phyloP scores from a whole-genome alignment of 2,113 vertebrate species.

The Mus pahari region DNA sequence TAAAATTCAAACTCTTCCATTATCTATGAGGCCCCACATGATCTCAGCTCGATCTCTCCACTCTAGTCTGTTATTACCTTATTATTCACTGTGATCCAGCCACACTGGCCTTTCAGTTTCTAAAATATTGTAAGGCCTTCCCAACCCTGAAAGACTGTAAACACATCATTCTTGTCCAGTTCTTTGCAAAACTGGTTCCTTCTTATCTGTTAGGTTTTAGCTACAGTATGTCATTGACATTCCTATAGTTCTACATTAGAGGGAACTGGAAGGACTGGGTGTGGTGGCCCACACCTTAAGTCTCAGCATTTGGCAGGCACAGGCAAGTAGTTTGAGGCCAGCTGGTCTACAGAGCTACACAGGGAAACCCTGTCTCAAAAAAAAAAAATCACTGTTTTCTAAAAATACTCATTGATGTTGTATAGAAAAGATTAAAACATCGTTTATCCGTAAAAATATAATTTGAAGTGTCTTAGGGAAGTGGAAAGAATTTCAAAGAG shows the following conservation, averaged over 20 bases:
- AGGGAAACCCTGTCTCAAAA: background rate
- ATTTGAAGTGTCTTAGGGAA: constrained; percentile 28
- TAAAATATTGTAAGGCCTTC: constrained; percentile 16
- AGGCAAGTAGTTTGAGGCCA: background rate
- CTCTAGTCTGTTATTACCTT: background rate
- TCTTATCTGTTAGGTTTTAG: constrained; percentile 37
- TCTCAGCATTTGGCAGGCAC: background rate
- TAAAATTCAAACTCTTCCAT: constrained; percentile 30
- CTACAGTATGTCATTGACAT: background rate
- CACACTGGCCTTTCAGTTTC: constrained; percentile 19
- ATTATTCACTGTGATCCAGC: background rate
- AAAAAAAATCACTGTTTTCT: constrained; percentile 53
- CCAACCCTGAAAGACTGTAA: background rate
- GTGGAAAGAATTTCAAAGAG: constrained; percentile 19
- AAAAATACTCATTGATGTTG: constrained; percentile 60
- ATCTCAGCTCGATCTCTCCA: background rate
- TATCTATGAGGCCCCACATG: background rate
- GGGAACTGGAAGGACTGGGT: background rate
- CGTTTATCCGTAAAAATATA: constrained; percentile 54
- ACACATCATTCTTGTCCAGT: background rate
- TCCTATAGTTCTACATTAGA: constrained; percentile 29
- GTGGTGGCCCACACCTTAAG: background rate
- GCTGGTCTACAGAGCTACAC: background rate
- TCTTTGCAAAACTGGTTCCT: background rate
- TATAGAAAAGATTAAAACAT: constrained; percentile 66